Conservation (phyloP, 2,797 vertebrate genomes). For the Pogonophryne albipinna region DNA sequence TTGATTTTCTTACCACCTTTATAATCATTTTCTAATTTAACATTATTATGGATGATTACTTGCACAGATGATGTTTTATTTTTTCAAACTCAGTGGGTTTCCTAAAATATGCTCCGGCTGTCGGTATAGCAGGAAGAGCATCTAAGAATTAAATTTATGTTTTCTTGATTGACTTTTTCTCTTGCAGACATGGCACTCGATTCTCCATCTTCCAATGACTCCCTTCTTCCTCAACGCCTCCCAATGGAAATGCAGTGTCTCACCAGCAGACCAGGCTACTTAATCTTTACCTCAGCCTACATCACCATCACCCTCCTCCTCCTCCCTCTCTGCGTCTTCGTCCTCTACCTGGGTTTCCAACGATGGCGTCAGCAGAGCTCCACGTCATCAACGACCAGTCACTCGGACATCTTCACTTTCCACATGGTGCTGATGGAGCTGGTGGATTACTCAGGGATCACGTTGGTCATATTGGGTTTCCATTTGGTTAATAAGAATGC, state of each 20-base stretch:
- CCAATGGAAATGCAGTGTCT: accelerated
- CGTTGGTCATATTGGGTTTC: accelerated
- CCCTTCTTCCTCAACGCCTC: too few species aligned
- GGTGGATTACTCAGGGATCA: accelerated
- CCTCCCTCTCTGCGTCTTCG: conserved; percentile 13
- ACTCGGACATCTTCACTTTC: conserved; percentile 36
- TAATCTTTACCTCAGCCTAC: accelerated
- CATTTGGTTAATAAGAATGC: accelerated
- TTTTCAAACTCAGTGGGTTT: too few species aligned
- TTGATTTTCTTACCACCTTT: too few species aligned
- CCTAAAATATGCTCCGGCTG: too few species aligned
- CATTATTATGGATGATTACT: too few species aligned
- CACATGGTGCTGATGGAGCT: conserved; percentile 37
- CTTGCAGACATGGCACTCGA: too few species aligned
- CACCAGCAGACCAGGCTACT: accelerated
- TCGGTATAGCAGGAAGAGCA: too few species aligned
- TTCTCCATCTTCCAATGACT: too few species aligned
- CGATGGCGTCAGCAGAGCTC: conserved; percentile 5
- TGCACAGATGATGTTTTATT: too few species aligned
- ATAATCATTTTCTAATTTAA: too few species aligned
- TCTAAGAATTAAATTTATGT: too few species aligned
- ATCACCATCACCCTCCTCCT: not conserved
- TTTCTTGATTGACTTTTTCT: too few species aligned
- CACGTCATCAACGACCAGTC: not conserved
- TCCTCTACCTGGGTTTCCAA: not conserved